A percentile compares a stretch with the other conserved stretches of the same genome.
Evolutionary conservation across 2,888 invertebrate genomes (phyloP).

Genomic region (Cerastoderma edule): DNA sequence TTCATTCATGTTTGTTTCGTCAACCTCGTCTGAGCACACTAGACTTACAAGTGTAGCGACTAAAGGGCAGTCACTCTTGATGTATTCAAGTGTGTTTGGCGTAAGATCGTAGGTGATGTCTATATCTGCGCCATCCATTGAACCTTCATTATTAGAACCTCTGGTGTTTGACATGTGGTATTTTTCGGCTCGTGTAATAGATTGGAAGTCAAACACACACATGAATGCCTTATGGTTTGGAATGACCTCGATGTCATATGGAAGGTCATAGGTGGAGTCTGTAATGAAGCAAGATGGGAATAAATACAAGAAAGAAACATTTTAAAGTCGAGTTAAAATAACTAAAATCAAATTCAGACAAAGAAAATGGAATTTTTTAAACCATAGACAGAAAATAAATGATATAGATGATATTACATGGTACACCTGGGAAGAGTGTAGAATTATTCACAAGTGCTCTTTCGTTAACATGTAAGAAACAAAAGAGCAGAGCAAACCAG

Average conservation of each 20-base stretch:
- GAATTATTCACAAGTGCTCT: too few species aligned
- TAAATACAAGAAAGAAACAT: not conserved
- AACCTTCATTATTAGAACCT: slow-evolving; percentile 4
- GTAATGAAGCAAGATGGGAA: too few species aligned
- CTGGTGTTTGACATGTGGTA: slow-evolving; percentile 40
- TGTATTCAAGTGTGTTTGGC: slow-evolving; percentile 78
- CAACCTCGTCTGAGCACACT: slow-evolving; percentile 78
- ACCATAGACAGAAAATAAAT: too few species aligned
- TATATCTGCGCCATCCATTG: slow-evolving; percentile 32
- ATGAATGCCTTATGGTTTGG: slow-evolving; percentile 64
- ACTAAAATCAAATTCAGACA: too few species aligned
- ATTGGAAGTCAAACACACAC: slow-evolving; percentile 68
- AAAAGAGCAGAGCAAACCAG: too few species aligned
- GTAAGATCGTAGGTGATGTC: slow-evolving; percentile 70
- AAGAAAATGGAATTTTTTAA: too few species aligned
- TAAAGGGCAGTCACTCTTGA: slow-evolving; percentile 76
- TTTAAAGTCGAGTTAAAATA: too few species aligned
- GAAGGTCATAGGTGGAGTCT: slow-evolving; percentile 54
- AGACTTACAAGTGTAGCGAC: slow-evolving; percentile 80
- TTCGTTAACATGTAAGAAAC: too few species aligned
- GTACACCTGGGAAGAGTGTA: too few species aligned
- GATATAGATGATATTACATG: too few species aligned
- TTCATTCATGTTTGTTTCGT: slow-evolving; percentile 68
- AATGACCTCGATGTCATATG: slow-evolving; percentile 66
- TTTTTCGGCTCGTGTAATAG: slow-evolving; percentile 37